Conservation (phyloP, 2,113 vertebrate species). For the Sclerurus mexicanus region DNA sequence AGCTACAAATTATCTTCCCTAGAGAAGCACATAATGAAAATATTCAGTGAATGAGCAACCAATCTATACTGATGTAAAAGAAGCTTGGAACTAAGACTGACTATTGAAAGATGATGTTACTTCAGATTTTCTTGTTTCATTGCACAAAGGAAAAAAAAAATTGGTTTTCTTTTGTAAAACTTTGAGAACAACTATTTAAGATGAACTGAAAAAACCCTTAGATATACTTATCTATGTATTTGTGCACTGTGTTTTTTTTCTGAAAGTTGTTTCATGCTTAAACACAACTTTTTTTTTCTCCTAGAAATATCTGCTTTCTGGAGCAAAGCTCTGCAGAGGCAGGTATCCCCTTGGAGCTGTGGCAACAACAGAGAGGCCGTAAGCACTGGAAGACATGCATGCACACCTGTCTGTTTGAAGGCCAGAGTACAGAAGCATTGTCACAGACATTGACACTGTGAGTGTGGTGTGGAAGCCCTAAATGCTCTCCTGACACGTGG, state of each 20-base stretch:
- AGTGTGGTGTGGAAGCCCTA: not conserved
- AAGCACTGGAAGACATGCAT: fast-evolving
- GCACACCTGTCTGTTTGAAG: not conserved
- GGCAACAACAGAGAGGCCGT: not conserved
- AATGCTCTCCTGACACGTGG: not conserved
- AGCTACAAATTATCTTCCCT: not conserved
- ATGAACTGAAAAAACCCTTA: not conserved
- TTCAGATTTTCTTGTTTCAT: not conserved
- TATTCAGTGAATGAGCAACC: not conserved
- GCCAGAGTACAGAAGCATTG: not conserved
- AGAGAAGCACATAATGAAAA: not conserved
- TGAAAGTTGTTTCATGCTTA: not conserved
- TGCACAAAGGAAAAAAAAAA: not conserved
- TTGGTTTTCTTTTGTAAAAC: not conserved
- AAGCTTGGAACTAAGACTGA: not conserved
- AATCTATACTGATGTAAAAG: not conserved
- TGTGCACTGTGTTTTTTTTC: not conserved
- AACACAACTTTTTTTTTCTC: not conserved
- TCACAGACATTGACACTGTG: not conserved
- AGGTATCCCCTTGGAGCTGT: not conserved
- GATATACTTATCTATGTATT: not conserved
- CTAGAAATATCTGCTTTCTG: not conserved
- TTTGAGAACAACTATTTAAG: not conserved
- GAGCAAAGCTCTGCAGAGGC: not conserved
- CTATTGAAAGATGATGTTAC: not conserved